Conservation (phyloP, 2,888 invertebrate species). For the Andrena haemorrhoa region DNA sequence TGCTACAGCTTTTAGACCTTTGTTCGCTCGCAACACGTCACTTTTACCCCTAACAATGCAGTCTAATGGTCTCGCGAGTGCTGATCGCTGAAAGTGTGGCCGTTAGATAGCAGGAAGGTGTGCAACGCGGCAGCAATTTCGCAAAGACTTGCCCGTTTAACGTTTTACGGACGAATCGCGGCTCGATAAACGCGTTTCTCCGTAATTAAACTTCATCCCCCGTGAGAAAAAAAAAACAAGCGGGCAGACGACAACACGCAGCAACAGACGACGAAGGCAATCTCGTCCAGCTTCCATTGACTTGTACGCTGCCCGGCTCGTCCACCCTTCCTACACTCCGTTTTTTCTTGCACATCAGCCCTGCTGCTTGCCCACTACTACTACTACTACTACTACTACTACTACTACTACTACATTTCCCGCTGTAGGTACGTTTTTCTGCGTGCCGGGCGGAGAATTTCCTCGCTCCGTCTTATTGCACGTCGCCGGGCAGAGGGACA, state of each 20-base stretch:
- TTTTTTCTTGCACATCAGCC: too few species aligned
- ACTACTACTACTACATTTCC: too few species aligned
- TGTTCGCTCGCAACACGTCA: background rate
- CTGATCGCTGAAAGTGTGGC: background rate
- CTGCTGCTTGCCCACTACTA: too few species aligned
- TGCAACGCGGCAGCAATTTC: background rate
- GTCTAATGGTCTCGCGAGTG: background rate
- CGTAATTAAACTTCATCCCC: slow-evolving; percentile 65
- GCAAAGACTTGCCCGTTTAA: background rate
- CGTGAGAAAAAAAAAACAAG: slow-evolving; percentile 32
- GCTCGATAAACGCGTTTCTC: slow-evolving; percentile 41
- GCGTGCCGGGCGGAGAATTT: slow-evolving; percentile 70
- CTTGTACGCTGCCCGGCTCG: slow-evolving; percentile 33
- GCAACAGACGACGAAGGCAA: slow-evolving; percentile 66
- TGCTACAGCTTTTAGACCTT: background rate
- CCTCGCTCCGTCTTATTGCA: slow-evolving; percentile 77
- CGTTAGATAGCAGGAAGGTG: background rate
- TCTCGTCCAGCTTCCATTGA: slow-evolving; percentile 70
- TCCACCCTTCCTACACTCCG: slow-evolving; percentile 29
- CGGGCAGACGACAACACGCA: slow-evolving; percentile 29
- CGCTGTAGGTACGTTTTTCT: slow-evolving; percentile 58
- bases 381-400: too few species aligned
- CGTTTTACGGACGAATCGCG: background rate
- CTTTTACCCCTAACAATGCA: background rate
- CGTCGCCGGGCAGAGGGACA: slow-evolving; percentile 41